These are phyloP conservation scores for Dipodomys merriami DNA, from an alignment of 2,113 vertebrate species.

Conservation along the genomic window DNA sequence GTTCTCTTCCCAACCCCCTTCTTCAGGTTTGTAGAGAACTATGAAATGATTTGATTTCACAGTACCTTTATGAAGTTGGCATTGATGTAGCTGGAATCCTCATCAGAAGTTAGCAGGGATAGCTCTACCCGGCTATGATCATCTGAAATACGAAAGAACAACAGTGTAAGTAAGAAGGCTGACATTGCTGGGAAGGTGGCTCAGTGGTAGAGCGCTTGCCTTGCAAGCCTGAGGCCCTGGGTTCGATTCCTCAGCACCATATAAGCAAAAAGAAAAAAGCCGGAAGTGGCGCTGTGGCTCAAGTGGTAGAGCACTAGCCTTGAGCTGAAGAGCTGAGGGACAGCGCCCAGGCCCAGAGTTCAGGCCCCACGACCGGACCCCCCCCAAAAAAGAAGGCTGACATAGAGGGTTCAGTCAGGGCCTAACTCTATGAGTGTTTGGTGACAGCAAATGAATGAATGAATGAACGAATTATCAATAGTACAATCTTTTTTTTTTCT, in stretches of 20 bases:
- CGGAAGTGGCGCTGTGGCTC: too few species aligned
- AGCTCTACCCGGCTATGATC: conserved; percentile 96
- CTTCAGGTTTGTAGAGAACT: background rate
- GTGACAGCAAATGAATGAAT: background rate
- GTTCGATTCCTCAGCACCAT: too few species aligned
- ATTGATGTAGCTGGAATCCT: conserved; percentile 95
- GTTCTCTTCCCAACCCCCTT: background rate
- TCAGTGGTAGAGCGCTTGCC: too few species aligned
- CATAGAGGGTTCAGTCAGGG: background rate
- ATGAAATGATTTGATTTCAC: background rate
- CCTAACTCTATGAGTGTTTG: background rate
- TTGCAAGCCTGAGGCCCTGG: too few species aligned
- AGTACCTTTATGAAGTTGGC: conserved; percentile 97
- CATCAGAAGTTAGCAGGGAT: conserved; percentile 89
- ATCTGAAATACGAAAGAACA: conserved; percentile 86
- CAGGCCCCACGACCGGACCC: too few species aligned
- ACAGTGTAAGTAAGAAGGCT: background rate
- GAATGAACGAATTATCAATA: background rate
- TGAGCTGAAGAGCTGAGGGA: too few species aligned
- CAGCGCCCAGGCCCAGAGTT: too few species aligned
- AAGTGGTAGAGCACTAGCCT: too few species aligned
- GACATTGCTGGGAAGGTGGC: too few species aligned
- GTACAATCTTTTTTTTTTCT: too few species aligned
- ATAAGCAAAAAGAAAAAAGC: too few species aligned
- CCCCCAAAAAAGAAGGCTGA: too few species aligned